A percentile compares a stretch with the other conserved stretches of the same genome.
These are phyloP conservation scores for Clivina fossor DNA, from an alignment of 2,888 invertebrate species.

Conservation along the genomic window DNA sequence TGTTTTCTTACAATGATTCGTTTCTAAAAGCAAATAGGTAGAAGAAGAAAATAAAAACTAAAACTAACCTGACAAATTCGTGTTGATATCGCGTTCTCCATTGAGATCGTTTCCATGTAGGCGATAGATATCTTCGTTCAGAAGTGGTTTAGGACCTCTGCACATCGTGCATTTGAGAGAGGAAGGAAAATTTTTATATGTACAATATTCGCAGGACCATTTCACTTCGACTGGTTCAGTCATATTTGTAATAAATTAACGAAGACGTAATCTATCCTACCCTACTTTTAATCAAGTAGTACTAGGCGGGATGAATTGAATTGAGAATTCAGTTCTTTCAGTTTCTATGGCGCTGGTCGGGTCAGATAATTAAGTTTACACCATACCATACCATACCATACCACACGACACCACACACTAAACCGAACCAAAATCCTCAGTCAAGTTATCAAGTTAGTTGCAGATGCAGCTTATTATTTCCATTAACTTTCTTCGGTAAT, in stretches of 20 bases:
- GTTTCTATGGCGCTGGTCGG: too few relatives aligned
- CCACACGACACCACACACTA: too few relatives aligned
- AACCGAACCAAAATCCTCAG: neutral
- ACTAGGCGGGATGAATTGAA: too few relatives aligned
- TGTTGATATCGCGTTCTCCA: slow-evolving; percentile 51
- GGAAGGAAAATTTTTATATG: slow-evolving; percentile 91
- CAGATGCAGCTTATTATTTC: too few relatives aligned
- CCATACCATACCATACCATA: too few relatives aligned
- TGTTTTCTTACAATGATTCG: too few relatives aligned
- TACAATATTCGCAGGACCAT: slow-evolving; percentile 95
- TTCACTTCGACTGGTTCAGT: slow-evolving; percentile 61
- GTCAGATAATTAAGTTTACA: too few relatives aligned
- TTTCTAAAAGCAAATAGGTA: too few relatives aligned
- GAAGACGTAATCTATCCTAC: neutral
- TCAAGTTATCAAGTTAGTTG: neutral
- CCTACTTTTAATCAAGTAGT: too few relatives aligned
- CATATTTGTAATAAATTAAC: slow-evolving; percentile 40
- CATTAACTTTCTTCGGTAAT: slow-evolving; percentile 1
- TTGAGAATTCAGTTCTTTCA: too few relatives aligned
- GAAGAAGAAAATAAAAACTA: too few relatives aligned
- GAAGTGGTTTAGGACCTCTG: slow-evolving; percentile 74
- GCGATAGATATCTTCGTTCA: slow-evolving; percentile 79
- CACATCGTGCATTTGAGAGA: slow-evolving; percentile 96
- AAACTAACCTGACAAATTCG: slow-evolving; percentile 42
- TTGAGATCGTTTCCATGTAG: slow-evolving; percentile 58